Evolutionary conservation across 2,888 invertebrate genomes (phyloP).

Genomic region (Hirtodrosophila confusa): DNA sequence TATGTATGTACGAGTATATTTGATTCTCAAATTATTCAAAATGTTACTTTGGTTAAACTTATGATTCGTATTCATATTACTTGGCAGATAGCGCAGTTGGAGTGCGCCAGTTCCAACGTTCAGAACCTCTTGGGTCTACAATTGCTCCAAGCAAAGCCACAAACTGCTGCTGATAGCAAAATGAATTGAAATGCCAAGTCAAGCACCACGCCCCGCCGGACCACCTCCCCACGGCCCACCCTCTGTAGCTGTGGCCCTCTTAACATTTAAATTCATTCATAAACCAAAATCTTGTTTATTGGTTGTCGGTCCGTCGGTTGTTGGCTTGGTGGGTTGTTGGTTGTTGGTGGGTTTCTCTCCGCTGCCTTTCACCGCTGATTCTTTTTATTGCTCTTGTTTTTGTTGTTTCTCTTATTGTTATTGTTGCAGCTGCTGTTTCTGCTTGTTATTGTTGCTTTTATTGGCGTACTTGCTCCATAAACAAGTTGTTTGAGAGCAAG

Average conservation of each 20-base stretch:
- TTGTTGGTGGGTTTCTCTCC: slow-evolving; percentile 30
- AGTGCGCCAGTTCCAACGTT: neutral
- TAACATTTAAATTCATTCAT: slow-evolving; percentile 68
- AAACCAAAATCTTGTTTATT: slow-evolving; percentile 76
- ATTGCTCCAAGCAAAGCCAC: slow-evolving; percentile 25
- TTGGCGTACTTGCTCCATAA: slow-evolving; percentile 42
- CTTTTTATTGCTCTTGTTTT: slow-evolving; percentile 14
- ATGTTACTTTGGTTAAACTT: slow-evolving; percentile 30
- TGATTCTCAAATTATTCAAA: slow-evolving; percentile 37
- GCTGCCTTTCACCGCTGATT: slow-evolving; percentile 62
- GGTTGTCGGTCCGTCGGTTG: slow-evolving; percentile 37
- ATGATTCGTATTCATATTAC: slow-evolving; percentile 30
- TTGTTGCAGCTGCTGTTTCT: slow-evolving; percentile 23
- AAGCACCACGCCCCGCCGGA: slow-evolving; percentile 11
- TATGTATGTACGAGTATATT: slow-evolving; percentile 15
- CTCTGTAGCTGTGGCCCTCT: neutral
- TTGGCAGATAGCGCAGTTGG: slow-evolving; percentile 7
- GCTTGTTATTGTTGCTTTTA: slow-evolving; percentile 20
- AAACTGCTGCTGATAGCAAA: slow-evolving; percentile 63
- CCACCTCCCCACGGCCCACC: neutral
- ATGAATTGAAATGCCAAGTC: slow-evolving; percentile 54
- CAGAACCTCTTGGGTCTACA: slow-evolving; percentile 9
- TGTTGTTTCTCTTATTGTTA: slow-evolving; percentile 26
- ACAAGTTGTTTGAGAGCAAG: slow-evolving; percentile 45
- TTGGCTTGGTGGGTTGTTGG: slow-evolving; percentile 28